phyloP scores from a whole-genome alignment of 2,888 invertebrate genomes.

The Gerris lacustris region DNA sequence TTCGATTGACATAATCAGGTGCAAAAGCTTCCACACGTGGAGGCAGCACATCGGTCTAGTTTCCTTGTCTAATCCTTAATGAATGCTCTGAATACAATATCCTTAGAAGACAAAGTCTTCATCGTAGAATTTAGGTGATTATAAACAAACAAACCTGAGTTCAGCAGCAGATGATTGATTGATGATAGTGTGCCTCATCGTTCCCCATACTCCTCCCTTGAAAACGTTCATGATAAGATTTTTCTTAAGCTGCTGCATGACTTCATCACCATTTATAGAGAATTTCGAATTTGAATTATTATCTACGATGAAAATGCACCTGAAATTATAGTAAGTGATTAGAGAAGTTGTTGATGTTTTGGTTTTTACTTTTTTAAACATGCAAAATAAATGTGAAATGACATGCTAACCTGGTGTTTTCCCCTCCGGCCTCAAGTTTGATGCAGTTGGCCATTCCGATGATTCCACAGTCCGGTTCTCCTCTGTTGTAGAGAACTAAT shows the following conservation, averaged over 20 bases:
- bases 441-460: conserved; percentile 85
- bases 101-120: no score
- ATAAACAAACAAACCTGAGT: background rate
- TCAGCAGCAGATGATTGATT: background rate
- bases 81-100: no score
- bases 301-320: conserved; percentile 54
- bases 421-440: conserved; percentile 73
- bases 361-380: no score
- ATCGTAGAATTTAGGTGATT: no score
- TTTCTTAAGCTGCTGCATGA: conserved; percentile 49
- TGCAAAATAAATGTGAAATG: no score
- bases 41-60: no score
- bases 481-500: conserved; percentile 56
- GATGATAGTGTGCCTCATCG: conserved; percentile 53
- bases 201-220: conserved; percentile 66
- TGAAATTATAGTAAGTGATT: conserved; percentile 25
- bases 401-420: conserved; percentile 47
- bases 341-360: no score
- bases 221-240: conserved; percentile 79
- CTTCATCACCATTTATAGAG: conserved; percentile 44
- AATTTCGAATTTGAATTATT: conserved; percentile 38
- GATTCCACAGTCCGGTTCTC: conserved; percentile 57
- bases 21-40: no score
- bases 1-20: no score
- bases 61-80: no score